These are phyloP conservation scores for Pollachius pollachius DNA, from an alignment of 2,113 vertebrate species.

Conservation along the genomic window DNA sequence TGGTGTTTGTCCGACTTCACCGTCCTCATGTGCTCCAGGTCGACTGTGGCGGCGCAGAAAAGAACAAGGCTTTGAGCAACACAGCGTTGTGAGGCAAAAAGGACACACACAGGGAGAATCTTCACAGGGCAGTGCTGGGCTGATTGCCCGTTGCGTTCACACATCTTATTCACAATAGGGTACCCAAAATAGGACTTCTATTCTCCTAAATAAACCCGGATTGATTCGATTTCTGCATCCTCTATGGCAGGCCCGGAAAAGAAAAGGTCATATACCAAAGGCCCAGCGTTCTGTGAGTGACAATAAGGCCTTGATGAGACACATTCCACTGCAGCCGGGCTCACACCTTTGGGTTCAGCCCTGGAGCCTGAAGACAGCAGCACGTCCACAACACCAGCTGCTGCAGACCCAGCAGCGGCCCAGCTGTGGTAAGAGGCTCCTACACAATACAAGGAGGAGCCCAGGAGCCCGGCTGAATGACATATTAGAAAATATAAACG, in stretches of 20 bases:
- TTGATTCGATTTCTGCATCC: background rate
- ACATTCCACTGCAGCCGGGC: too few species aligned
- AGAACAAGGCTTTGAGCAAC: slow-evolving; percentile 48
- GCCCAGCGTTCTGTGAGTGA: too few species aligned
- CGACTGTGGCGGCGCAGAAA: slow-evolving; percentile 78
- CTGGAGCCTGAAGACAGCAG: too few species aligned
- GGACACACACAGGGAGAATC: slow-evolving; percentile 27
- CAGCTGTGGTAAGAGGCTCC: slow-evolving; percentile 51
- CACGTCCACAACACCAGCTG: slow-evolving; percentile 11
- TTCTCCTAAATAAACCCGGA: background rate
- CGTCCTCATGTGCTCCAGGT: slow-evolving; percentile 96
- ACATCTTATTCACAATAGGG: slow-evolving; percentile 11
- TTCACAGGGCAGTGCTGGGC: too few species aligned
- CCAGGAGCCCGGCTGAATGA: slow-evolving; percentile 60
- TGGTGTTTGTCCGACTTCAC: slow-evolving; percentile 96
- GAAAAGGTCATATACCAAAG: too few species aligned
- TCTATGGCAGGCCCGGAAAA: too few species aligned
- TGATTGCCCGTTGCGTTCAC: too few species aligned
- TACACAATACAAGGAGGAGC: slow-evolving; percentile 49
- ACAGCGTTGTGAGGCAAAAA: slow-evolving; percentile 49
- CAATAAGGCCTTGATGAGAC: too few species aligned
- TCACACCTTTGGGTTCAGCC: too few species aligned
- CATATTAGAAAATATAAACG: slow-evolving; percentile 42
- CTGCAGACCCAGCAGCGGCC: slow-evolving; percentile 47
- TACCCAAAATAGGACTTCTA: background rate